Evolutionary conservation across 2,113 vertebrate species (phyloP).

Genomic region (Odocoileus hemionus): DNA sequence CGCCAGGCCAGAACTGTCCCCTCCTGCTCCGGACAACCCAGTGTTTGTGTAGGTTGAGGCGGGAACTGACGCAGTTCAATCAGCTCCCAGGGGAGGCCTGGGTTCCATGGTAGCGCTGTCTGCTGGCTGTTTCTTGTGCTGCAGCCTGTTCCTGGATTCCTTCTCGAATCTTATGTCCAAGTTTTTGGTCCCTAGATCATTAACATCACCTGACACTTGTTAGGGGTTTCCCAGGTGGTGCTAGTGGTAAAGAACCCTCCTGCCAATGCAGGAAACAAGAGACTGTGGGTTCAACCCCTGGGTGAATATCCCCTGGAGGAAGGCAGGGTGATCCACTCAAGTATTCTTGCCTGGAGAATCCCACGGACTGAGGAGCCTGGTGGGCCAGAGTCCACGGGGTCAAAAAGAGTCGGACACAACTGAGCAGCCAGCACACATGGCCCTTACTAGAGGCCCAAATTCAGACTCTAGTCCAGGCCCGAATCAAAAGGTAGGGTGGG

Average conservation of each 20-base stretch:
- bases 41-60: not conserved
- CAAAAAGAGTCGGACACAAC: not conserved
- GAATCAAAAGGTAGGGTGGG: not conserved
- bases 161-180: not conserved
- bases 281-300: not conserved
- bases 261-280: not conserved
- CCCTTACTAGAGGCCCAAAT: not conserved
- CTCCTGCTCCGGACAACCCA: not conserved
- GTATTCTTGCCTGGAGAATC: not conserved
- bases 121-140: not conserved
- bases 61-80: not conserved
- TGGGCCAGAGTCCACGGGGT: not conserved
- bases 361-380: not conserved
- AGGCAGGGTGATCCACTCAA: not conserved
- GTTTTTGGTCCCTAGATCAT: not conserved
- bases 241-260: not conserved
- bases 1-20: not conserved
- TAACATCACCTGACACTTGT: not conserved
- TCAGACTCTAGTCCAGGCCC: not conserved
- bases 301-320: not conserved
- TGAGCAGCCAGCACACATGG: not conserved
- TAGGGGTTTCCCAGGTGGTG: not conserved
- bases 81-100: not conserved
- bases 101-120: slow-evolving; percentile 18
- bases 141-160: not conserved